A percentile compares a stretch with the other conserved stretches of the same genome.
phyloP scores from a whole-genome alignment of 1,140 invertebrate species.

The Eumaeus atala region DNA sequence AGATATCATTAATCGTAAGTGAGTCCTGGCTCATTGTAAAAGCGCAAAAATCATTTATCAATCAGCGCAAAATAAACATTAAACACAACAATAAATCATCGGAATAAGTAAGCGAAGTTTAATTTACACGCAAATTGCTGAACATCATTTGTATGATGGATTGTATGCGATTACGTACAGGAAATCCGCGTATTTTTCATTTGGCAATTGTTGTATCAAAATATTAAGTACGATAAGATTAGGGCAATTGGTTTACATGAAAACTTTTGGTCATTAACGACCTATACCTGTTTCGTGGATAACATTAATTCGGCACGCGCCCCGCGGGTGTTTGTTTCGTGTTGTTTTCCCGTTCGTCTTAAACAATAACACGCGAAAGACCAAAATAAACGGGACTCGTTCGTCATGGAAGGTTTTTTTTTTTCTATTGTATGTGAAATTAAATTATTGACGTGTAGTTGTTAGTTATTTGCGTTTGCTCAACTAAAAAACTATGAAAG shows the following conservation, averaged over 20 bases:
- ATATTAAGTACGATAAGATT: constrained; percentile 59
- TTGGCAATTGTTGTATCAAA: constrained; percentile 51
- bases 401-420: constrained; percentile 2
- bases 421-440: constrained; percentile 10
- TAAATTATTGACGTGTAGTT: constrained; percentile 1
- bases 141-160: constrained; percentile 50
- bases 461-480: constrained; percentile 17
- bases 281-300: constrained; percentile 43
- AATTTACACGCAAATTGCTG: constrained; percentile 29
- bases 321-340: constrained; percentile 42
- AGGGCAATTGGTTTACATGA: constrained; percentile 61
- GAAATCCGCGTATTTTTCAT: constrained; percentile 63
- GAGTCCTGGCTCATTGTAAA: too few species aligned
- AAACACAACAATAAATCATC: constrained; percentile 2
- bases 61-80: constrained; percentile 6
- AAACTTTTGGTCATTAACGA: constrained; percentile 50
- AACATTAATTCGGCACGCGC: constrained; percentile 47
- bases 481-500: constrained; percentile 13
- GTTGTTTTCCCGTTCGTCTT: constrained; percentile 43
- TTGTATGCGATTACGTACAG: constrained; percentile 57
- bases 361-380: constrained; percentile 37
- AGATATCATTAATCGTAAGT: too few species aligned
- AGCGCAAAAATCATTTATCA: constrained; percentile 1
- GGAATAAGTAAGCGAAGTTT: constrained; percentile 4
- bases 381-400: constrained; percentile 22